A percentile compares a stretch with the other conserved stretches of the same genome.
Conservation (phyloP, 2,113 vertebrate species). For the Periophthalmus modestus region DNA sequence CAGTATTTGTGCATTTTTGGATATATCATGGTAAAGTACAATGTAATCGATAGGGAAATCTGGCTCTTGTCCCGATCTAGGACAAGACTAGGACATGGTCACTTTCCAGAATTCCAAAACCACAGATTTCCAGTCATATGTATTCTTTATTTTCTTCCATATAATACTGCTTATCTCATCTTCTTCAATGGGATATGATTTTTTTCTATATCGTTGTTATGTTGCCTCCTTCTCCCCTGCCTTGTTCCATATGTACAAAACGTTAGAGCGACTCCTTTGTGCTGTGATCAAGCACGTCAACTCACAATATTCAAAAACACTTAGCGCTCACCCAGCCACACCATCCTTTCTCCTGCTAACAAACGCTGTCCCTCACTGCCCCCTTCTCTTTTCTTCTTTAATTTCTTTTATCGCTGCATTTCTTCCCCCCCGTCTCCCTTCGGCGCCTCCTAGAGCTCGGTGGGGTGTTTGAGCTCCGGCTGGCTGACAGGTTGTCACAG, state of each 20-base stretch:
- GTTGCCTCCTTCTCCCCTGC: no score
- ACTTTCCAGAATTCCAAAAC: no score
- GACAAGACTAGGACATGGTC: no score
- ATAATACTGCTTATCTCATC: no score
- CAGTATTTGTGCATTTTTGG: no score
- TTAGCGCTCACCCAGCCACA: constrained; percentile 44
- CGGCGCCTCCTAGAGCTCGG: constrained; percentile 64
- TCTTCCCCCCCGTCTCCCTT: constrained; percentile 36
- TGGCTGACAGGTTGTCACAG: constrained; percentile 82
- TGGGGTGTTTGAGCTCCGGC: constrained; percentile 73
- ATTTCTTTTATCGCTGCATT: constrained; percentile 54
- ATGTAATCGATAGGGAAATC: no score
- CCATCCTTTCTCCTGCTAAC: constrained; percentile 27
- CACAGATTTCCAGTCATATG: no score
- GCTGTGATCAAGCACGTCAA: constrained; percentile 56
- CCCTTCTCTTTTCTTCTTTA: constrained; percentile 59
- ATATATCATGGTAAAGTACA: no score
- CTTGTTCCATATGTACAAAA: constrained; percentile 21
- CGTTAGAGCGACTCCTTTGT: constrained; percentile 20
- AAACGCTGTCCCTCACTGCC: constrained; percentile 58
- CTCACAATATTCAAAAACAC: constrained; percentile 51
- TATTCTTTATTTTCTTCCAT: no score
- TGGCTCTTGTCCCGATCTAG: no score
- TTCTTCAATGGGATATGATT: no score
- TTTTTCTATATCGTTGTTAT: no score